Base-by-base conservation (phyloP, 2,888 invertebrate species). In the Ormyrus rosae region DNA sequence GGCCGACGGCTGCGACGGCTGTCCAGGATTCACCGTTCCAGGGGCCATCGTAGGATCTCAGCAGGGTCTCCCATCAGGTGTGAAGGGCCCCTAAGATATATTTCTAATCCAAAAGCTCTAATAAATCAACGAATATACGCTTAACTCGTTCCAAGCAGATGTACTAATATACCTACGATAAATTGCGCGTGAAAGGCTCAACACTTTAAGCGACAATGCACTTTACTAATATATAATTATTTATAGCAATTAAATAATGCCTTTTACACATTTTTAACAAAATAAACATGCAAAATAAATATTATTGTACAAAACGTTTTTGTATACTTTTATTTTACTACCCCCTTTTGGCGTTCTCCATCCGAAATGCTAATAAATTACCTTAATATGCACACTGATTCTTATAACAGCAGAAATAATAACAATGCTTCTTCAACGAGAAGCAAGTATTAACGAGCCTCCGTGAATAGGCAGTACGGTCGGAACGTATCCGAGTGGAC, bases 1-100 rank as follows among this genome's bases (percentile, higher is more conserved):
- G 71, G 93, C 94, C 69, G 93, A 92, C 0, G 93, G 92, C 81
- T 96, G 95, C 85, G 94, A 94, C n/a, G 95, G 93, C 67, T 95
- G 95, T 19, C 61, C 75, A 9, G 78, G 71, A 46, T 78, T 72
- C 1, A 11, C 6, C 2, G n/a, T 11, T 60, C 48, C 50, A 11
- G 50, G 34, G 6, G 70, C 58, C 63, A 51, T 34, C 81, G 81
- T 13, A 73, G 86, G 76, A 83, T 79, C 70, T 78, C 65, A 81
- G 10, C 34, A 48, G 5, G 53, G n/a, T 13, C 6, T 56, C 13
- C 53, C 68, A 68, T 51, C 73, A 78, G 81, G 81, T 81, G 67
- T 75, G 75, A 77, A 64, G 64, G 53, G 48, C 46, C 50, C 68
- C 56, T 68, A 34, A 78, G 6, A 55, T 51, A 65, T 73, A 0